Evolutionary conservation across 2,888 invertebrate genomes (phyloP), one percentile per base, ranked within the genome.

Genomic region (Napeogenes inachia): DNA sequence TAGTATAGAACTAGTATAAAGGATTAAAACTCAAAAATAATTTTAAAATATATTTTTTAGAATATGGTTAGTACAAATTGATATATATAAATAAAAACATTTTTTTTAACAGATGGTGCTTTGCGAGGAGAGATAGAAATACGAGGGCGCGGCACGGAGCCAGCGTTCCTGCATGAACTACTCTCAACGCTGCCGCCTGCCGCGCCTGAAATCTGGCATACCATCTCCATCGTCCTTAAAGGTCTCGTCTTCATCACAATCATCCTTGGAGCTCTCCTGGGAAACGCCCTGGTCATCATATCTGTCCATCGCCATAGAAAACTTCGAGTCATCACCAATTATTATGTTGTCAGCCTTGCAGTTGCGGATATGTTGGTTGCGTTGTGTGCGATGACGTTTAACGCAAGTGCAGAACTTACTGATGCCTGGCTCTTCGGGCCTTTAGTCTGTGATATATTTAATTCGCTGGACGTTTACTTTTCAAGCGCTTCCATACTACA

Each of bases 291-390:
- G 70, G 98, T 98, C 74, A 96, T 97, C 73, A 94, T 95, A 69
- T 94, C 94, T 74, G 96, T 97, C 35, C 93, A 95, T 71, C 92
- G 95, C 55, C 96, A 96, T 80, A 92, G 96, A 54, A 94, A 95
- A 73, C 91, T 97, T 2, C 92, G 97, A 56, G 96, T 97, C 68
- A 95, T 97, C 78, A 98, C 98, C 58, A 98, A 98, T 86, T 98
- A 97, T 84, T 98, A 98, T 92, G 97, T 98, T 70, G 98, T 98
- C 73, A 97, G 97, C 59, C 87, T 98, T 64, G 98, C 98, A 2
- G 95, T 97, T 75, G 98, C 98, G 47, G 98, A 98, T 78, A 95
- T 98, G 91, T 91, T 98, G 67, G 98, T 98, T 56, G 98, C 98
- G 0, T 86, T 97, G 62, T 96, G 97, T 78, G 97, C 97, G 71